phyloP scores from a whole-genome alignment of 2,888 invertebrate species.

The Tinea pellionella region DNA sequence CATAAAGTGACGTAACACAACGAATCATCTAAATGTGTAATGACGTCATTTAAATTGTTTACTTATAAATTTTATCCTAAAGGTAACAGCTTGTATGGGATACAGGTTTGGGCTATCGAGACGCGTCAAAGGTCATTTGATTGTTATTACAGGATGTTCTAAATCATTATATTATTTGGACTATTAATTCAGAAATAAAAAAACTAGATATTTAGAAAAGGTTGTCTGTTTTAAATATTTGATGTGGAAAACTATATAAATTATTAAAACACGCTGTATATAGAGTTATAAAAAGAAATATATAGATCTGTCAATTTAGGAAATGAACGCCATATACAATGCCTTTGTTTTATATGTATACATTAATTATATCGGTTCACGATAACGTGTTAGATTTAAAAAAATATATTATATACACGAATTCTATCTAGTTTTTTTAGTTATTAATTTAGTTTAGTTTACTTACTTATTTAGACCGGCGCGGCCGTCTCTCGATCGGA shows the following conservation, averaged over 20 bases:
- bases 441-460: no score
- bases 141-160: neutral
- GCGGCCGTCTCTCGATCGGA: no score
- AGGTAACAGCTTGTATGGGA: neutral
- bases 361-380: slow-evolving; percentile 4
- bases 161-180: neutral
- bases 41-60: neutral
- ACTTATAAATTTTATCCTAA: neutral
- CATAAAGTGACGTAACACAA: no score
- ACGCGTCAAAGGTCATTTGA: slow-evolving; percentile 9
- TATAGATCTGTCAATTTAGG: slow-evolving; percentile 34
- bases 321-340: slow-evolving; percentile 25
- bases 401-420: neutral
- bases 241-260: no score
- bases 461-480: no score
- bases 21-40: neutral
- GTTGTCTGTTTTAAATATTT: no score
- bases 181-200: no score
- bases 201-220: no score
- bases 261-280: slow-evolving; percentile 8
- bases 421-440: no score
- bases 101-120: slow-evolving; percentile 9
- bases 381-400: neutral
- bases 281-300: slow-evolving; percentile 29
- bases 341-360: slow-evolving; percentile 25